Base-by-base conservation (phyloP, 2,113 vertebrate genomes). In the Mionectes macconnelli region DNA sequence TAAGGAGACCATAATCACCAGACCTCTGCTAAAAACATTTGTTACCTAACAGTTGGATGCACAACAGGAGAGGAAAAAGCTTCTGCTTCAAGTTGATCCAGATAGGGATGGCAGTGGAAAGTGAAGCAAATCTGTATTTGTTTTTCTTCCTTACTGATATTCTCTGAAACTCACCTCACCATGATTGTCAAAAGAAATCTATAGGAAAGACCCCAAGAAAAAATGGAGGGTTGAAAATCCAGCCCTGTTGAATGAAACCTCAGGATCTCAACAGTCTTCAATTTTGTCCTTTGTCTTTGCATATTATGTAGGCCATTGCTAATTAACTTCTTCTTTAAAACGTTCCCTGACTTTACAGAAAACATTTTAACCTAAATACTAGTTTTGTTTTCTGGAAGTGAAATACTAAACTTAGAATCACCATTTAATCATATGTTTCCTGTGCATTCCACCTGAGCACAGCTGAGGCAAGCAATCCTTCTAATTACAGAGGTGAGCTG, bases 371-470 rank as follows among this genome's bases (percentile, higher is more conserved):
- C 52, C 33, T 3, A 0, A 74, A 70, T 28, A 31, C 5, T 83
- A 73, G 30, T 59, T 91, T 73, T 82, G 30, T 55, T 89, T 87
- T 96, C 84, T 93, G 53, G 74, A 93, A 52, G n/a, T 69, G 77
- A 94, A 87, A 69, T 23, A 45, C 67, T 93, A 84, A 90, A 93
- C 74, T 87, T 96, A 67, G 45, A 93, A 93, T 73, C 74, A 63
- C 33, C 35, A 52, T 82, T 95, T 97, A 96, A 97, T 97, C 89
- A 91, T 90, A 93, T n/a, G 89, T 93, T 96, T 94, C 92, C 69
- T 82, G 33, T 78, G 78, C 92, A 94, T 96, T 95, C 89, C 91
- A 91, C 45, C 77, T 55, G 66, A 92, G 42, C 63, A 52, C 47
- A 74, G 81, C 4, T 62, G 67, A 92, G 78, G 66, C 90, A 94